Evolutionary conservation across 2,797 vertebrate species (phyloP), one percentile per base, ranked within the genome.

Genomic region (Anguilla marmorata): DNA sequence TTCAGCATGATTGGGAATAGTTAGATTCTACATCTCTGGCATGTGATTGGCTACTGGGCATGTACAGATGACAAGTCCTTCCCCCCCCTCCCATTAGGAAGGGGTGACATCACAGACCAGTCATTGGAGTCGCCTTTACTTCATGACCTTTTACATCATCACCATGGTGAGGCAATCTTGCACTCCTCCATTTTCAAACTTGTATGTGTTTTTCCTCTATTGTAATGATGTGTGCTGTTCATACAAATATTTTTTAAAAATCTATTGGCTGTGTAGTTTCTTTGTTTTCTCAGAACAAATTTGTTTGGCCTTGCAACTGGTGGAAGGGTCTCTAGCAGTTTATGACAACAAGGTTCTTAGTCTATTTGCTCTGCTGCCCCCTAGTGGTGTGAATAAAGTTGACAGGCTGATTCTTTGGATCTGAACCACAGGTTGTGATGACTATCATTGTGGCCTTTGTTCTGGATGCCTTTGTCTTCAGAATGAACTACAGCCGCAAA

Each of bases 91-190:
- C 85, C 58, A 82, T 84, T 90, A 99, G 99, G 99, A 99, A 97
- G 99, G 98, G 0, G 95, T 99, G 88, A 99, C 98, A 0, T 99
- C 98, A 0, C 97, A 98, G 94, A 99, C 98, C 0, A 97, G 95
- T 52, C 98, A 98, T 94, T 99, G 98, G 98, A 99, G 98, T 89
- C 97, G 99, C 1, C 96, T 99, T 11, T 99, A 99, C 94, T 99
- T 99, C 94, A 99, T 99, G 99, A 99, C 96, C 88, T 99, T 99
- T 92, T 99, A 99, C 90, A 99, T 99, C 0, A 98, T 99, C 82
- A 99, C 98, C 87, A 99, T 99, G 99, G 99, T 99, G 92, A 94
- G 97, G n/a, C 33, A 0, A 48, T 48, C 41, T 48, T 48, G 37
- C 7, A 8, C 3, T 80, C 19, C 14, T 21, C 3, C 72, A 19